phyloP scores from a whole-genome alignment of 2,888 invertebrate species.

The Catocala fraxini region DNA sequence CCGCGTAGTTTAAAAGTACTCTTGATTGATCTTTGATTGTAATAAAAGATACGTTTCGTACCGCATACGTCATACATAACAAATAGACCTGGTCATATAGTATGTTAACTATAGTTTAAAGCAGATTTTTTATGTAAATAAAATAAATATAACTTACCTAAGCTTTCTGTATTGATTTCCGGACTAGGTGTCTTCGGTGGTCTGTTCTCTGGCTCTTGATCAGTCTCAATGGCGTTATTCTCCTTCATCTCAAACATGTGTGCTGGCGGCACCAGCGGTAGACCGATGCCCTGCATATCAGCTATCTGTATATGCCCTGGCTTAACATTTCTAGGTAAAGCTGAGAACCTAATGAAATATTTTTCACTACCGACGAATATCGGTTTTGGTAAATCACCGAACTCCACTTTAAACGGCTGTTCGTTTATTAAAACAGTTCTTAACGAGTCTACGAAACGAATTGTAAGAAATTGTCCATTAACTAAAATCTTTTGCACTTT shows the following conservation, averaged over 20 bases:
- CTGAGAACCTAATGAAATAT: conserved; percentile 94
- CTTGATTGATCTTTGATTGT: too few species aligned
- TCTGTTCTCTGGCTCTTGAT: conserved; percentile 49
- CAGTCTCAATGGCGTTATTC: conserved; percentile 64
- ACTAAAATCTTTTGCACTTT: conserved; percentile 93
- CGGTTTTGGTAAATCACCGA: conserved; percentile 94
- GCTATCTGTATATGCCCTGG: conserved; percentile 91
- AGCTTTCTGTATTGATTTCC: conserved; percentile 66
- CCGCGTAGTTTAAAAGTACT: too few species aligned
- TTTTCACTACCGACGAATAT: conserved; percentile 91
- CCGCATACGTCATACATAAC: too few species aligned
- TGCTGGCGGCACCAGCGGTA: conserved; percentile 44
- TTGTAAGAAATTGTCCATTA: conserved; percentile 90
- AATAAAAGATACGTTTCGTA: too few species aligned
- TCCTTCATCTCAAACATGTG: conserved; percentile 48
- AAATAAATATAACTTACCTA: conserved; percentile 61
- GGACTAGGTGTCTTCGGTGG: conserved; percentile 75
- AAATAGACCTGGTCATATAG: too few species aligned
- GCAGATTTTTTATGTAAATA: too few species aligned
- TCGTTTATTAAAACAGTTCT: conserved; percentile 93
- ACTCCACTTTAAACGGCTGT: conserved; percentile 92
- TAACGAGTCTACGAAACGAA: conserved; percentile 94
- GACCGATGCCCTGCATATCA: conserved; percentile 90
- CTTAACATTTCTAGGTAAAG: conserved; percentile 91
- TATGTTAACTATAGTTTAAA: too few species aligned